Evolutionary conservation across 1,140 invertebrate genomes (phyloP), one percentile per base, ranked within the genome.

Genomic region (Plectrocnemia conspersa): DNA sequence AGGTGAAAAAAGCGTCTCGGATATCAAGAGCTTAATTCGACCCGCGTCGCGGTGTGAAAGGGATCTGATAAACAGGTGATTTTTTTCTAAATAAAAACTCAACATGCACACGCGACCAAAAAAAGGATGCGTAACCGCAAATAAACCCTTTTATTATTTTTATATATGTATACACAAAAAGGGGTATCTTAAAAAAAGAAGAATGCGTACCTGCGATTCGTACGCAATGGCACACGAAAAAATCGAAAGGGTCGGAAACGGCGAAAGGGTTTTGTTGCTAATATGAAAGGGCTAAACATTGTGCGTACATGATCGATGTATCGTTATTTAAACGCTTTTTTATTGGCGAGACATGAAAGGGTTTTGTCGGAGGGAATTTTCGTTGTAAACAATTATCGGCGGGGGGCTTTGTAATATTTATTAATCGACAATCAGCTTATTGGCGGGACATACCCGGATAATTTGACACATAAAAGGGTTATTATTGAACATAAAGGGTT

Each of bases 11-110:
- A 38, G 13, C 35, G 27, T 16, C 35, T 10, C 35, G 35, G 35
- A 38, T 38, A 38, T 38, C 10, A 38, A 38, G 11, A 16, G 35
- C 5, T 38, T 13, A 38, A 38, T 38, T 16, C 35, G 7, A 16
- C 27, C 11, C 5, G 18, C 35, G 10, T 15, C 11, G 10, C 13
- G 35, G 35, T 38, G 35, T 38, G 10, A 38, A 38, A 16, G 35
- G 18, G 35, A 38, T 38, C 35, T 38, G 35, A 38, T 38, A 38
- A 38, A 38, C 35, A 38, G 35, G 35, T 38, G 35, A 38, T 13
- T 38, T 38, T 38, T 38, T 38, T 38, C n/a, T 7, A 7, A 29
- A 38, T n/a, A n/a, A n/a, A n/a, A 10, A 10, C 35, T 38, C 18
- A 13, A 10, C 11, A 38, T 38, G 35, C 13, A 15, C 35, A 38